A percentile compares a stretch with the other conserved stretches of the same genome.
These are phyloP conservation scores for Dryobotodes eremita DNA, from an alignment of 2,888 invertebrate species.

Conservation along the genomic window DNA sequence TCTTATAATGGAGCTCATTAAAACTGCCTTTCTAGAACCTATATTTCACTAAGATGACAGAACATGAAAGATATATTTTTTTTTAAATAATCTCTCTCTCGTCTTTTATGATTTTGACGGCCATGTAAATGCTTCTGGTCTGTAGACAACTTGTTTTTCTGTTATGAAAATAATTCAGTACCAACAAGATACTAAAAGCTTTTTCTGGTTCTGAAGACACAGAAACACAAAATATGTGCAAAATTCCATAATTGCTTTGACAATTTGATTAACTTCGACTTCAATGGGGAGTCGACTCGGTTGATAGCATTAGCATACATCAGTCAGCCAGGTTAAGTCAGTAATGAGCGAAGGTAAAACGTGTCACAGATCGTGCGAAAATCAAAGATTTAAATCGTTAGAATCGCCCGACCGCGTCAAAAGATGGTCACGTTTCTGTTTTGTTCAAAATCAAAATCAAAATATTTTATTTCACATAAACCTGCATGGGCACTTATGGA, in stretches of 20 bases:
- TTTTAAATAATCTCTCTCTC: no score
- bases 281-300: background rate
- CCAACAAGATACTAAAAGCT: background rate
- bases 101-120: background rate
- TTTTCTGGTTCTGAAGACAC: no score
- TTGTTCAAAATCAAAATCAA: no score
- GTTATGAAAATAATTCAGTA: no score
- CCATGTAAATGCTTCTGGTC: background rate
- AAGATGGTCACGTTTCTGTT: background rate
- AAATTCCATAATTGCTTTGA: background rate
- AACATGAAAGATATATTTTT: no score
- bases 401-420: background rate
- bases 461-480: no score
- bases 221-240: background rate
- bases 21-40: background rate
- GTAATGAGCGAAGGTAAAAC: background rate
- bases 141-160: background rate
- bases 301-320: background rate
- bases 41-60: no score
- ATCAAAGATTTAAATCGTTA: background rate
- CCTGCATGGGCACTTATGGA: no score
- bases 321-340: background rate
- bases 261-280: no score
- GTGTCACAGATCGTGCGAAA: background rate
- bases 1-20: background rate